phyloP scores from a whole-genome alignment of 2,113 vertebrate species.

The Prunella fulvescens region DNA sequence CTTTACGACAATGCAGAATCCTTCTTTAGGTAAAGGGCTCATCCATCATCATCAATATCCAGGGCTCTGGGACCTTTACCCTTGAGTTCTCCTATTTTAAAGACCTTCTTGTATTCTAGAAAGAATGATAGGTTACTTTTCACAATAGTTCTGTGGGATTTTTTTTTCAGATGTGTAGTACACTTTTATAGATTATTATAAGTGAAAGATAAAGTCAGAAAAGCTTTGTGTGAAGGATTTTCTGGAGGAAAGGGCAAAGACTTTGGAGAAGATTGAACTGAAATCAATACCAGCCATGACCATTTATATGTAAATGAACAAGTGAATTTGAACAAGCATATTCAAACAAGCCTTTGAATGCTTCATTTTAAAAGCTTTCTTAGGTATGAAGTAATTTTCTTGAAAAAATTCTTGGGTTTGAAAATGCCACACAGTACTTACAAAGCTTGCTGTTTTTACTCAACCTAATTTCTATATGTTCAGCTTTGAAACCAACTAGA shows the following conservation, averaged over 20 bases:
- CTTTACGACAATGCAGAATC: constrained; percentile 34
- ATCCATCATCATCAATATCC: background rate
- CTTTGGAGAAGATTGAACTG: background rate
- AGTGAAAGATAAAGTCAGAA: background rate
- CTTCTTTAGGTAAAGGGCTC: constrained; percentile 67
- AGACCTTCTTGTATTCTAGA: background rate
- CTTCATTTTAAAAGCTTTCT: background rate
- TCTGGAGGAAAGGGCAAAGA: background rate
- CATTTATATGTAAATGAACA: background rate
- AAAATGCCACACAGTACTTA: background rate
- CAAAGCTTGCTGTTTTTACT: background rate
- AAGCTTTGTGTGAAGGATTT: background rate
- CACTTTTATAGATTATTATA: background rate
- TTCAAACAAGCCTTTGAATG: background rate
- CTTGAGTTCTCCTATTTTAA: background rate
- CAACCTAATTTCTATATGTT: background rate
- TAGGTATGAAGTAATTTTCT: background rate
- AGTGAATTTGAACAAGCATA: background rate
- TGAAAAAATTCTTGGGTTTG: background rate
- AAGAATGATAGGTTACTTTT: background rate
- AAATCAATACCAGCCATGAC: background rate
- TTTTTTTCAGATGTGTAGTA: background rate
- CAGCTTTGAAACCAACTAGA: background rate
- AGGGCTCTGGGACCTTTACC: background rate
- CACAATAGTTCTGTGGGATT: background rate